phyloP scores from a whole-genome alignment of 2,888 invertebrate species.

The Nasonovia ribisnigri region DNA sequence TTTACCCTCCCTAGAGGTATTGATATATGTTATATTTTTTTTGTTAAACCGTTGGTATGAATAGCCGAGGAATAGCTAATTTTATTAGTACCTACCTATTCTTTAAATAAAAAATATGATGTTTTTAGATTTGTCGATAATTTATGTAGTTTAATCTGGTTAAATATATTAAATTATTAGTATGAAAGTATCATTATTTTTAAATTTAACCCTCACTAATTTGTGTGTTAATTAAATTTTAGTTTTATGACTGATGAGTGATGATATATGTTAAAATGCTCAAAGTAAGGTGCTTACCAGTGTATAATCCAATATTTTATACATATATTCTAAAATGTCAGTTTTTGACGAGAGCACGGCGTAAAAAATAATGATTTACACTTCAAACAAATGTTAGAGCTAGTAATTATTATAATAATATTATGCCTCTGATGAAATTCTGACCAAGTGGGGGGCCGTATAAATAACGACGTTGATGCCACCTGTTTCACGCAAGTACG shows the following conservation, averaged over 20 bases:
- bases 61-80: not conserved
- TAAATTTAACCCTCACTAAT: not conserved
- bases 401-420: not conserved
- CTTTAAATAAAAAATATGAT: not conserved
- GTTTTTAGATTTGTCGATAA: not conserved
- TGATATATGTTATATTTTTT: not conserved
- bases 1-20: not conserved
- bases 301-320: constrained; percentile 4
- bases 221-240: not conserved
- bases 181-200: not conserved
- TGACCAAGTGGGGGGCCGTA: not conserved
- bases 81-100: not conserved
- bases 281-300: constrained; percentile 29
- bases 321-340: not conserved
- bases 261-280: not conserved
- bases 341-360: not conserved
- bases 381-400: constrained; percentile 27
- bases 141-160: not conserved
- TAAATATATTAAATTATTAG: not conserved
- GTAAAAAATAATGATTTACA: not conserved
- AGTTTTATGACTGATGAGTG: not conserved
- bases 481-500: constrained; percentile 14
- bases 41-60: not conserved
- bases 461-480: constrained; percentile 14
- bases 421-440: not conserved